These are phyloP conservation scores for Heliconius sara DNA, from an alignment of 2,888 invertebrate genomes.

Conservation along the genomic window DNA sequence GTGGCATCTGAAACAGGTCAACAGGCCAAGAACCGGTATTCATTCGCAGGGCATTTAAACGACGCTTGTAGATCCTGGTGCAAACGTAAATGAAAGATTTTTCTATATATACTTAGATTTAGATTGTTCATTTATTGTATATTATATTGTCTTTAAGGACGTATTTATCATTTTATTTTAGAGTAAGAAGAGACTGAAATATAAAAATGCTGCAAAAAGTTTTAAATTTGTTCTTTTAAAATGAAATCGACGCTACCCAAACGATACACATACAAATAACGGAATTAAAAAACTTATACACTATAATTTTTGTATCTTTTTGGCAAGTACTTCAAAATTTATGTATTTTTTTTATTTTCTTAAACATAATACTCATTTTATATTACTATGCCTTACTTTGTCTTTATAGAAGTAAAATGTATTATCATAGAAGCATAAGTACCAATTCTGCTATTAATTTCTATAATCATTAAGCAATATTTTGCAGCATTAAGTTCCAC, in stretches of 20 bases:
- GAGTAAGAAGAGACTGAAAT: background rate
- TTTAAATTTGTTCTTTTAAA: background rate
- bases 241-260: background rate
- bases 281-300: no score
- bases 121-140: background rate
- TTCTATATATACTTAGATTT: slow-evolving; percentile 11
- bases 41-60: slow-evolving; percentile 63
- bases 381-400: no score
- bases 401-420: no score
- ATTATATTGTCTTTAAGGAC: background rate
- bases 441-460: background rate
- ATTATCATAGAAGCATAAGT: background rate
- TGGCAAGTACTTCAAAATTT: no score
- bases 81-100: slow-evolving; percentile 32
- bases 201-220: background rate
- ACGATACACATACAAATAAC: background rate
- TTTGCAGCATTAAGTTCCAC: no score
- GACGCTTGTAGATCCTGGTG: slow-evolving; percentile 40
- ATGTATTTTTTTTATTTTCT: no score
- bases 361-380: no score
- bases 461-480: background rate
- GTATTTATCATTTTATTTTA: background rate
- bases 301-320: no score
- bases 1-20: slow-evolving; percentile 66
- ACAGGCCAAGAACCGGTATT: slow-evolving; percentile 69